These are phyloP conservation scores for Glaucopsyche alexis DNA, from an alignment of 2,888 invertebrate genomes.

Conservation along the genomic window DNA sequence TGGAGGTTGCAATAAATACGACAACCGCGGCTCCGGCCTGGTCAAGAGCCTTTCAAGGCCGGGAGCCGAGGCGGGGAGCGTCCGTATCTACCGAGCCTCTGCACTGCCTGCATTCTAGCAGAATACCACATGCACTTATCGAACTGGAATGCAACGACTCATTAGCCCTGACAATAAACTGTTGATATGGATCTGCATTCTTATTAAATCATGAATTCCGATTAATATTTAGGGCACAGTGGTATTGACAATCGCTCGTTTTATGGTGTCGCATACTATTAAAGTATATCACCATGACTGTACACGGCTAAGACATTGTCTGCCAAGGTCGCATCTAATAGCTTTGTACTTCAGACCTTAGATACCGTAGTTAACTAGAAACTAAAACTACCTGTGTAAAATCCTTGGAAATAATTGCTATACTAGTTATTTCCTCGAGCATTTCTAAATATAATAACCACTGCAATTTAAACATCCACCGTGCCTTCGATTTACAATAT, in stretches of 20 bases:
- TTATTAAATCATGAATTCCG: constrained; percentile 10
- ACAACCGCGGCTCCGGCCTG: constrained; percentile 74
- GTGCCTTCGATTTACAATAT: constrained; percentile 32
- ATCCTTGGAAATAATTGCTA: constrained; percentile 46
- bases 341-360: constrained; percentile 63
- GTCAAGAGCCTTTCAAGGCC: constrained; percentile 81
- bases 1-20: constrained; percentile 79
- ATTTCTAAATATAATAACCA: constrained; percentile 44
- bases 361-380: constrained; percentile 46
- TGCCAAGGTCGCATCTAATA: constrained; percentile 69
- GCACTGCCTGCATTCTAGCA: constrained; percentile 65
- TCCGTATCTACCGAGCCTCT: constrained; percentile 67
- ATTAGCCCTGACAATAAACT: constrained; percentile 9
- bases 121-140: constrained; percentile 39
- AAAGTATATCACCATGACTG: constrained; percentile 39
- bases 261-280: neutral
- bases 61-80: constrained; percentile 75
- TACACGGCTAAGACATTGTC: constrained; percentile 58
- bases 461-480: constrained; percentile 32
- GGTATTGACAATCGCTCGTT: neutral
- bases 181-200: neutral
- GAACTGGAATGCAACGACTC: constrained; percentile 21
- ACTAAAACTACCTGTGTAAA: constrained; percentile 44
- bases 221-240: neutral
- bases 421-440: constrained; percentile 45